A percentile compares a stretch with the other conserved stretches of the same genome.
Conservation (phyloP, 2,888 invertebrate species). For the Galeruca laticollis region DNA sequence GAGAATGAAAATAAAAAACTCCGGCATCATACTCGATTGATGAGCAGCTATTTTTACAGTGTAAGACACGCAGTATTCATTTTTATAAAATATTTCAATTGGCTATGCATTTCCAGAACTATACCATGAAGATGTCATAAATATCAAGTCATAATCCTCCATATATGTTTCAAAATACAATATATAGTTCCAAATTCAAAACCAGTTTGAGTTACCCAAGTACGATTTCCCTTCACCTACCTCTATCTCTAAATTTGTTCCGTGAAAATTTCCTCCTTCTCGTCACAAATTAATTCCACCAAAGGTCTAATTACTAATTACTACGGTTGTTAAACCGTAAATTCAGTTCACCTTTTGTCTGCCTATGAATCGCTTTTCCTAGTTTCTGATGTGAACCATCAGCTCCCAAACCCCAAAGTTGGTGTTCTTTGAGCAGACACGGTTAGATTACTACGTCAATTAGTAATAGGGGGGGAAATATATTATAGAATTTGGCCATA, state of each 20-base stretch:
- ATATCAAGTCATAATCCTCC: too few relatives aligned
- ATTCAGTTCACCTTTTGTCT: constrained; percentile 36
- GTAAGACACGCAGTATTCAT: too few relatives aligned
- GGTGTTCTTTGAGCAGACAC: constrained; percentile 27
- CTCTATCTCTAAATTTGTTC: constrained; percentile 3
- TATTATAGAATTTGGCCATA: not conserved
- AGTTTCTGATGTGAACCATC: constrained; percentile 25
- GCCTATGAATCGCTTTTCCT: constrained; percentile 20
- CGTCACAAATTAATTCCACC: constrained; percentile 22
- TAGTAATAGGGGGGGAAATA: not conserved
- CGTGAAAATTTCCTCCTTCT: constrained; percentile 1
- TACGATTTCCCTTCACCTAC: not conserved
- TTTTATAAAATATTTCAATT: too few relatives aligned
- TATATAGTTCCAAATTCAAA: too few relatives aligned
- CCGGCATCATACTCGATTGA: too few relatives aligned
- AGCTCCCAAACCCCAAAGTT: constrained; percentile 21
- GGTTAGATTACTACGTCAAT: constrained; percentile 28
- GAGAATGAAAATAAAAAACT: too few relatives aligned
- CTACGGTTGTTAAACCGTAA: constrained; percentile 29
- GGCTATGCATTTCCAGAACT: too few relatives aligned
- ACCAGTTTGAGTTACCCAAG: not conserved
- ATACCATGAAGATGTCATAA: too few relatives aligned
- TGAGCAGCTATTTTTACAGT: too few relatives aligned
- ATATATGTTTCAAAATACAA: too few relatives aligned
- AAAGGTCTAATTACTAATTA: constrained; percentile 23